phyloP scores from a whole-genome alignment of 2,797 vertebrate species.

The Phataginus tricuspis region DNA sequence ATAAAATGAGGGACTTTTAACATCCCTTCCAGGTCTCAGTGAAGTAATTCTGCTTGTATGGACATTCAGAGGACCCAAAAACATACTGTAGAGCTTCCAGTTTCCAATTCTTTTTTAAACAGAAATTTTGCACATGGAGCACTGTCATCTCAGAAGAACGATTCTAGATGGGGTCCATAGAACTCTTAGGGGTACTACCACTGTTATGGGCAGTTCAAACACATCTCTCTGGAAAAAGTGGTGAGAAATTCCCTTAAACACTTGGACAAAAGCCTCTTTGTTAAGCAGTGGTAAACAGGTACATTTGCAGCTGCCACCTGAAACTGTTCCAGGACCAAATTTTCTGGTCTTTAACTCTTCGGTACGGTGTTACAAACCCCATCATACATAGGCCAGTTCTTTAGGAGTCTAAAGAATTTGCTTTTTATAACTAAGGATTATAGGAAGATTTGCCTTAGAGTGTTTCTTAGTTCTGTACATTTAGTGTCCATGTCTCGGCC shows the following conservation, averaged over 20 bases:
- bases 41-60: background rate
- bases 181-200: background rate
- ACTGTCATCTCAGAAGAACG: background rate
- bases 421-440: background rate
- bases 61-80: background rate
- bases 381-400: background rate
- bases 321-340: background rate
- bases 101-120: background rate
- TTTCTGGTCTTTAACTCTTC: background rate
- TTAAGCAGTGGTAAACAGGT: background rate
- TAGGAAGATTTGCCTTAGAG: background rate
- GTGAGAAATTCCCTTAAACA: background rate
- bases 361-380: background rate
- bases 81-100: background rate
- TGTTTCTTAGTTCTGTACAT: background rate
- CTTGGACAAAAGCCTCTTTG: background rate
- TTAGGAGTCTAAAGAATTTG: background rate
- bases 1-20: background rate
- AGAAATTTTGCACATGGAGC: background rate
- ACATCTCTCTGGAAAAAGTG: constrained; percentile 5
- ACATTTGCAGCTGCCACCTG: background rate
- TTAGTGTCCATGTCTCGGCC: background rate
- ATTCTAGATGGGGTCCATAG: background rate
- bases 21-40: background rate
- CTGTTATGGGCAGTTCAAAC: background rate